Percentiles rank a stretch among this genome's conserved stretches.
These are phyloP conservation scores for Drosophila tripunctata DNA, from an alignment of 2,888 invertebrate genomes.

Conservation along the genomic window DNA sequence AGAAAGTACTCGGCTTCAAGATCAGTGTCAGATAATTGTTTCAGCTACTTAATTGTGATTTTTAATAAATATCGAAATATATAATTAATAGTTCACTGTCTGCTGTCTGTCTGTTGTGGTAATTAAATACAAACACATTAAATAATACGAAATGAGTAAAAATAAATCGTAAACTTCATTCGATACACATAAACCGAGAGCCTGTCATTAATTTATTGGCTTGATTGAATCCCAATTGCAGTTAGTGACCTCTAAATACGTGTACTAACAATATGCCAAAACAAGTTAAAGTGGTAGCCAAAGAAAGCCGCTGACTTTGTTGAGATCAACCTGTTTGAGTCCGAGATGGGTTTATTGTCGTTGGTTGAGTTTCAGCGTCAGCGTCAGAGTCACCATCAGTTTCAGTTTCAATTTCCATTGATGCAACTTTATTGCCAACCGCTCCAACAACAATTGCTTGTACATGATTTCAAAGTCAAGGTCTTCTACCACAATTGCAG, in stretches of 20 bases:
- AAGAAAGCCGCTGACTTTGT: conserved; percentile 57
- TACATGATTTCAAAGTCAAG: conserved; percentile 75
- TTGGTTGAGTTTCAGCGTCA: conserved; percentile 14
- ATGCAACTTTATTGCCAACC: conserved; percentile 52
- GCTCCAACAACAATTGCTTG: conserved; percentile 13
- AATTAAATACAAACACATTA: not conserved
- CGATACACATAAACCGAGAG: not conserved
- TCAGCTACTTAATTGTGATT: too few species aligned
- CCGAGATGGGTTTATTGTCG: not conserved
- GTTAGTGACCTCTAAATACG: conserved; percentile 37
- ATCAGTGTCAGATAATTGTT: too few species aligned
- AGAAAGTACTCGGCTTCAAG: too few species aligned
- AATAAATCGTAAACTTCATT: conserved; percentile 1
- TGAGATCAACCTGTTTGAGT: conserved; percentile 55
- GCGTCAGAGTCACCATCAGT: too few species aligned
- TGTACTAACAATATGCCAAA: not conserved
- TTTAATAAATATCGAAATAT: too few species aligned
- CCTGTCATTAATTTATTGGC: conserved; percentile 5
- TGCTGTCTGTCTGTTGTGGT: not conserved
- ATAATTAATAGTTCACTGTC: not conserved
- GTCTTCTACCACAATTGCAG: conserved; percentile 48
- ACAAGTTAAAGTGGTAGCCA: conserved; percentile 9
- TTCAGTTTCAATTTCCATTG: conserved; percentile 29
- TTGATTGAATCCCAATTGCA: conserved; percentile 21
- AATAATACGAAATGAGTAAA: not conserved